Conservation (phyloP, 2,888 invertebrate species). For the Blastobasis lacticolella region DNA sequence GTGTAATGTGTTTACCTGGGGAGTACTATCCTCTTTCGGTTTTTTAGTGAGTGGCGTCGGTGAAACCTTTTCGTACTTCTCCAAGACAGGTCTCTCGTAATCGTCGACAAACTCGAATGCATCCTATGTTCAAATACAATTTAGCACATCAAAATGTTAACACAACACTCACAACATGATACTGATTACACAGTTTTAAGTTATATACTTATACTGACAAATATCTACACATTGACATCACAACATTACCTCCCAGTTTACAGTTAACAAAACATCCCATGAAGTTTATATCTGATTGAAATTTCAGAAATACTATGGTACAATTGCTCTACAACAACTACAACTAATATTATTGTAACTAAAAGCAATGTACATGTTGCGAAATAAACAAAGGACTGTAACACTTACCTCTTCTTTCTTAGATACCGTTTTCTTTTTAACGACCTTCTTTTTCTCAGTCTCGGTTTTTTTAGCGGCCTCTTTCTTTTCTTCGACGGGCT, state of each 20-base stretch:
- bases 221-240: not conserved
- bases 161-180: conserved; percentile 34
- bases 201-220: conserved; percentile 2
- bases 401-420: conserved; percentile 68
- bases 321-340: not conserved
- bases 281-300: not conserved
- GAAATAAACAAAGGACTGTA: conserved; percentile 4
- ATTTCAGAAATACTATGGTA: not conserved
- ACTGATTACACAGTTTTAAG: conserved; percentile 30
- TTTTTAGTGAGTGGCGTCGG: conserved; percentile 70
- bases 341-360: too few relatives aligned
- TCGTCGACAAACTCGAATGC: conserved; percentile 76
- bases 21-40: conserved; percentile 60
- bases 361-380: not conserved
- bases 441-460: conserved; percentile 60
- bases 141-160: conserved; percentile 52
- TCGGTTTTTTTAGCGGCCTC: conserved; percentile 60
- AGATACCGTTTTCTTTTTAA: conserved; percentile 64
- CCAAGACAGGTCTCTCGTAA: conserved; percentile 84
- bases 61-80: conserved; percentile 79
- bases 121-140: conserved; percentile 58
- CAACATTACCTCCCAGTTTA: too few relatives aligned
- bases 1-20: conserved; percentile 55
- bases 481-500: conserved; percentile 59
- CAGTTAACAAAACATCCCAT: too few relatives aligned